phyloP scores from a whole-genome alignment of 2,888 invertebrate species.

The Tillus elongatus region DNA sequence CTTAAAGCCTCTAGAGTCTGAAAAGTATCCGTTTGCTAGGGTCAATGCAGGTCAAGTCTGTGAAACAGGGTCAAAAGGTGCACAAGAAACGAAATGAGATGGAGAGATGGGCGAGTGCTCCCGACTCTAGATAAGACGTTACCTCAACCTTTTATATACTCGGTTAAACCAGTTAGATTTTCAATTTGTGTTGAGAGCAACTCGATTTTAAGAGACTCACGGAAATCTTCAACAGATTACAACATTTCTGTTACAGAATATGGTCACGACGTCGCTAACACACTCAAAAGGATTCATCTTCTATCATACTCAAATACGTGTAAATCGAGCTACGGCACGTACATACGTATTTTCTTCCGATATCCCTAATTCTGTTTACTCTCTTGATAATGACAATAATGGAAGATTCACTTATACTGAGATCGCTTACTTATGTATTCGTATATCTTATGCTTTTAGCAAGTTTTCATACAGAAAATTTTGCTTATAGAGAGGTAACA shows the following conservation, averaged over 20 bases:
- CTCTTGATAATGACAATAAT: too few species aligned
- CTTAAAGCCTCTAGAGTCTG: too few species aligned
- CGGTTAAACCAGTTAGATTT: conserved; percentile 31
- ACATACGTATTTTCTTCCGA: too few species aligned
- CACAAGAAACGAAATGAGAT: conserved; percentile 27
- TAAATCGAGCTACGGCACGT: too few species aligned
- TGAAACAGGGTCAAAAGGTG: conserved; percentile 26
- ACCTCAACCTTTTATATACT: conserved; percentile 31
- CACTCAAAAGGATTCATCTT: too few species aligned
- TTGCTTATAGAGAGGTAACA: too few species aligned
- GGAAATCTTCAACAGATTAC: conserved; percentile 27
- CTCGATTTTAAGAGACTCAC: conserved; percentile 25
- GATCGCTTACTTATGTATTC: too few species aligned
- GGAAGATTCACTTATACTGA: too few species aligned
- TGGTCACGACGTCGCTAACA: neutral
- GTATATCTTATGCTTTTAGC: too few species aligned
- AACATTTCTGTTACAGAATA: conserved; percentile 14
- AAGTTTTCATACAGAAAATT: too few species aligned
- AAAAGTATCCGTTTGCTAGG: conserved; percentile 21
- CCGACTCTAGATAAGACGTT: conserved; percentile 31
- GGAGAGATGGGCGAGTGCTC: conserved; percentile 30
- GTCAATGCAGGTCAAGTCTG: conserved; percentile 23
- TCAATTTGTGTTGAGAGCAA: conserved; percentile 32
- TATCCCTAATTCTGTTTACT: too few species aligned
- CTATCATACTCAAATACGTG: too few species aligned